Evolutionary conservation across 2,888 invertebrate genomes (phyloP), one percentile per base, ranked within the genome.

Genomic region (Heliconius hortense): DNA sequence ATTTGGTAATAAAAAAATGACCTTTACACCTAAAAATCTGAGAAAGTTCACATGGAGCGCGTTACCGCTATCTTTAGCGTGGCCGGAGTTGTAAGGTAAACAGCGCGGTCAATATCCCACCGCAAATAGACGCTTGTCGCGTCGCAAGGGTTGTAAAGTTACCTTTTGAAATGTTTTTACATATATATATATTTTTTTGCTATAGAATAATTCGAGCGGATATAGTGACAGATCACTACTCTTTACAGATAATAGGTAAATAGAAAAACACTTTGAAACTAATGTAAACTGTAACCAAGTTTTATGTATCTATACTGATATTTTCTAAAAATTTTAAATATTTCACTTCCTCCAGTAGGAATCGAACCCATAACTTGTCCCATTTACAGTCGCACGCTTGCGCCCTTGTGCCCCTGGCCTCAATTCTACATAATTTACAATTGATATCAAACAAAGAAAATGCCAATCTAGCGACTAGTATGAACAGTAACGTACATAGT

Each of bases 91-190:
- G 87, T 84, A 86, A 86, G 82, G 91, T 92, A 92, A 93, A 93
- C 92, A 92, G 43, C 81, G 88, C 90, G 90, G 92, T 91, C 91
- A 91, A 91, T 89, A 92, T 90, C 88, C 87, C 84, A 88, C 91
- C 90, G 86, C 90, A 91, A 91, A 90, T 91, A 90, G 89, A 89
- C 82, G 74, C 78, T 76, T 78, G 78, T 72, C 75, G 76, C 75
- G 56, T 56, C n/a, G 73, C 62, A 78, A 79, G 79, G 76, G 78
- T 76, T 77, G 73, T 43, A 43, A 43, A 26, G 15, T 0, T 68
- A n/a, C 53, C n/a, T 53, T 68, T 7, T 68, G 4, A 1, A 0
- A 35, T 31, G 4, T 4, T 64, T 24, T 26, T 26, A 56, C n/a
- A n/a, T 53, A 53, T 53, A 21, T 53, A n/a, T n/a, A n/a, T 15